Evolutionary conservation across 2,888 invertebrate species (phyloP), one percentile per base, ranked within the genome.

Genomic region (Tuta absoluta): DNA sequence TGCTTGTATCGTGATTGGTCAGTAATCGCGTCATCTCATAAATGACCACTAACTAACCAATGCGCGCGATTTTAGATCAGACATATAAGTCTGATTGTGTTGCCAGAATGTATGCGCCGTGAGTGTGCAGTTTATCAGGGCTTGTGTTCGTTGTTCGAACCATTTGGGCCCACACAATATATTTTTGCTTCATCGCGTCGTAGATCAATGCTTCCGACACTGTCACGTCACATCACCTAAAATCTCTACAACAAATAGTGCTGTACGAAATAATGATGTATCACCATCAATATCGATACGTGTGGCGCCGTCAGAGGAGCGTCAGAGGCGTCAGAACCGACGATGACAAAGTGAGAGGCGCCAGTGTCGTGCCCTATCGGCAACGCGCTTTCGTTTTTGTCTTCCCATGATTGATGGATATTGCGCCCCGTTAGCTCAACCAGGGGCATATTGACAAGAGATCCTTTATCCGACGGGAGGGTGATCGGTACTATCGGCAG

Each of bases 371-470:
- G 83, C 82, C 78, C 82, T 85, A 85, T 86, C 83, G 79, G 77
- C 79, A 74, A 74, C 75, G 68, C 65, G 75, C 73, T 77, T 79
- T 77, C 78, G 79, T 87, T 87, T 89, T 87, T 87, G 84, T 86
- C 79, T 78, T 72, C 68, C 65, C 66, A 78, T 83, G 86, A 89
- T 89, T 86, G 89, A 89, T 89, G 82, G 78, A 72, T 74, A 72
- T 74, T 76, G 74, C 70, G 75, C 73, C 74, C 68, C 69, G 74
- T 66, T 68, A 71, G 78, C 72, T 71, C 65, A 74, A 75, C 75
- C 70, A 75, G 74, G 79, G 79, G 77, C 80, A 79, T 77, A 77
- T 82, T 80, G 82, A 79, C 77, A 74, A 65, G 65, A 71, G 70
- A 75, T 77, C 71, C 72, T 72, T 73, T 68, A 77, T 73, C 65